Conservation (phyloP, 2,797 vertebrate genomes). For the Pogoniulus pusillus region DNA sequence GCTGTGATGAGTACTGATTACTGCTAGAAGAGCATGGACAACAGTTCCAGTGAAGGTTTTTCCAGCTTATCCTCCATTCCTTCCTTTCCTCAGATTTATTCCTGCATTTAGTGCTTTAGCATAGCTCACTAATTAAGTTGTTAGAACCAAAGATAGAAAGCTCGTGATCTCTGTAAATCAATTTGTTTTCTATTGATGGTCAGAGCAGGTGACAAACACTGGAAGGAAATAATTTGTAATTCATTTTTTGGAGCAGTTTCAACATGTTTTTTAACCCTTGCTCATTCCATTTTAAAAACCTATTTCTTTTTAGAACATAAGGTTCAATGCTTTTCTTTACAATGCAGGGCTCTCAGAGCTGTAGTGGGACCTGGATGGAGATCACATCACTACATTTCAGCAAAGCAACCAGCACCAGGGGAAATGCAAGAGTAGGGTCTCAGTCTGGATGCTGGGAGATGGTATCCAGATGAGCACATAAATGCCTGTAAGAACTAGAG, state of each 20-base stretch:
- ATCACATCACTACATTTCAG: background rate
- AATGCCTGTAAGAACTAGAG: background rate
- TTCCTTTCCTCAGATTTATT: background rate
- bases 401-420: background rate
- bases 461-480: background rate
- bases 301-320: background rate
- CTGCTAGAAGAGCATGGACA: background rate
- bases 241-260: background rate
- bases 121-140: background rate
- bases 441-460: background rate
- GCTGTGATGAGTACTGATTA: background rate
- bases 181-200: background rate
- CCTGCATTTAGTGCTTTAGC: background rate
- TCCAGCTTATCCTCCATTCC: background rate
- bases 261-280: background rate
- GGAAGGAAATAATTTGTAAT: background rate
- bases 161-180: background rate
- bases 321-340: background rate
- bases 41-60: background rate
- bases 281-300: too few relatives aligned
- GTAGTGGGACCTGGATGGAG: background rate
- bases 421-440: background rate
- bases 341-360: background rate
- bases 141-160: slow-evolving; percentile 1
- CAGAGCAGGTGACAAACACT: background rate